phyloP scores from a whole-genome alignment of 2,888 invertebrate species.

The Boloria selene region DNA sequence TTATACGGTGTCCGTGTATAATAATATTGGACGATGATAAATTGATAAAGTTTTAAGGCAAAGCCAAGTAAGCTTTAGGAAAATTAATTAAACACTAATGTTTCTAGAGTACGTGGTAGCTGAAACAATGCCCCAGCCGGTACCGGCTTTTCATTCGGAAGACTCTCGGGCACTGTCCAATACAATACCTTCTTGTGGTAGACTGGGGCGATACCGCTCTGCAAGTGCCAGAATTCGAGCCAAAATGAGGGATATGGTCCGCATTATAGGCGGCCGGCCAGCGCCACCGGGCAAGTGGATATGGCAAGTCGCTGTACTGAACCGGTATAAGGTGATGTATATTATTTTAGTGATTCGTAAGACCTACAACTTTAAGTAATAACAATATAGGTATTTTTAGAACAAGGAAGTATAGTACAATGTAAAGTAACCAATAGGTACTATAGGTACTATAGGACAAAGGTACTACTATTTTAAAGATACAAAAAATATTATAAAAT shows the following conservation, averaged over 20 bases:
- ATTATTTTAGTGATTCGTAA: neutral
- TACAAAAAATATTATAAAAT: no score
- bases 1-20: no score
- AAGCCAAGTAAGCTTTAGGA: neutral
- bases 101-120: constrained; percentile 33
- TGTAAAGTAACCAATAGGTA: no score
- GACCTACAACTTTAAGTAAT: neutral
- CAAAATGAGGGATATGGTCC: constrained; percentile 83
- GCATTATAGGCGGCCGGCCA: constrained; percentile 93
- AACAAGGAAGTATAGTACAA: no score
- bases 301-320: constrained; percentile 96
- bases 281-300: constrained; percentile 93
- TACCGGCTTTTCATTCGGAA: constrained; percentile 60
- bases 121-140: constrained; percentile 64
- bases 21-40: no score
- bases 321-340: constrained; percentile 86
- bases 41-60: neutral
- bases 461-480: no score
- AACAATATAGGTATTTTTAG: no score
- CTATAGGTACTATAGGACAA: no score
- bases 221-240: constrained; percentile 54
- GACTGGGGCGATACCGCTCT: constrained; percentile 59
- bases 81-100: neutral
- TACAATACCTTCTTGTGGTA: constrained; percentile 58
- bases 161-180: constrained; percentile 51